Evolutionary conservation across 92 coral and sea anemone species (phyloP).

Genomic region (Parazoanthus atlanticus): DNA sequence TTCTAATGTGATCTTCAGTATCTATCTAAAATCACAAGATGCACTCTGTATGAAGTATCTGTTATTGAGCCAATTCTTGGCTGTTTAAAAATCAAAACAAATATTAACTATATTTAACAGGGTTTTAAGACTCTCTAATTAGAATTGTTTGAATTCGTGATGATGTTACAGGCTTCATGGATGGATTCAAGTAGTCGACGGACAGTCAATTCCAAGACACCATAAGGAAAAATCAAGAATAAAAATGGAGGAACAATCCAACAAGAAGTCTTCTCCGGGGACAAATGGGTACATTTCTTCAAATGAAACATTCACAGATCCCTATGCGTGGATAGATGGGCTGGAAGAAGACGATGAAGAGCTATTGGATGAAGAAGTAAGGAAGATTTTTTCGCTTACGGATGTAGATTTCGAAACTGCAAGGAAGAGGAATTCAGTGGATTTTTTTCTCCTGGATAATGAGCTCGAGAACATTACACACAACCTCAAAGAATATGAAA

Average conservation of each 20-base stretch:
- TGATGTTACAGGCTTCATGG: neutral
- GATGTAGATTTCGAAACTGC: neutral
- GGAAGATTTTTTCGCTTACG: neutral
- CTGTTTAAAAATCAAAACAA: too few relatives aligned
- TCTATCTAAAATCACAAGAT: too few relatives aligned
- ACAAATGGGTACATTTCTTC: neutral
- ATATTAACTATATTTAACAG: too few relatives aligned
- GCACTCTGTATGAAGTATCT: too few relatives aligned
- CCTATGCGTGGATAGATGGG: conserved; percentile 20
- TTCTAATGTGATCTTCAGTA: too few relatives aligned
- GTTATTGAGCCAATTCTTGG: too few relatives aligned
- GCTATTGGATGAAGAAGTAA: conserved; percentile 12
- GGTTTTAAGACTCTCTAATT: too few relatives aligned
- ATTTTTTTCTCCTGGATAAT: neutral
- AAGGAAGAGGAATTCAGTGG: conserved; percentile 11
- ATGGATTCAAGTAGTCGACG: neutral
- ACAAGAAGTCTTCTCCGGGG: neutral
- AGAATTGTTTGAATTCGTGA: neutral
- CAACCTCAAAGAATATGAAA: neutral
- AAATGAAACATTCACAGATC: neutral
- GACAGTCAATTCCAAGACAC: neutral
- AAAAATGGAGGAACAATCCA: conserved; percentile 5
- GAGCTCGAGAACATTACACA: neutral
- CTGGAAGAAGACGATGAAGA: neutral
- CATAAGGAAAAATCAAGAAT: neutral